phyloP scores from a whole-genome alignment of 2,888 invertebrate species.

The Clepsis dumicolana region DNA sequence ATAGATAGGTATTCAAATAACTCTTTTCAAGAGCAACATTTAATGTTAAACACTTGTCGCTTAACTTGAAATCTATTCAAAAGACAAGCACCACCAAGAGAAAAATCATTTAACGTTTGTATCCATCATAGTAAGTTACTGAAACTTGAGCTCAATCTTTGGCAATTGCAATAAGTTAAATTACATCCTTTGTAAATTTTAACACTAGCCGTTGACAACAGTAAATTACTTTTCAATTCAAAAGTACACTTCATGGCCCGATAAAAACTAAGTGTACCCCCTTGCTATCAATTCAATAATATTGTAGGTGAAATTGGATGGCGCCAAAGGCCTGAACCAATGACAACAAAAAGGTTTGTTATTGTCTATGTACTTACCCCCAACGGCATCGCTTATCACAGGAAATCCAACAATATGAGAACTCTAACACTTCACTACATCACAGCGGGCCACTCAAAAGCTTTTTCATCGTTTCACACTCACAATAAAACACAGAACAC shows the following conservation, averaged over 20 bases:
- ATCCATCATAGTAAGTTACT: not conserved
- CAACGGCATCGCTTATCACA: slow-evolving; percentile 18
- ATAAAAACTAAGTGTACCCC: not conserved
- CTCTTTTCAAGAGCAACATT: no score
- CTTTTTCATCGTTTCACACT: slow-evolving; percentile 21
- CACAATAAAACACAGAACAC: slow-evolving; percentile 29
- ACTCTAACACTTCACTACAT: slow-evolving; percentile 13
- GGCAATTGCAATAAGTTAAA: not conserved
- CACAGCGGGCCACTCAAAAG: slow-evolving; percentile 11
- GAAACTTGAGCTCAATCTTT: not conserved
- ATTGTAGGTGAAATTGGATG: not conserved
- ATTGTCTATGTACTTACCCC: slow-evolving; percentile 41
- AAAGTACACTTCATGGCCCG: not conserved
- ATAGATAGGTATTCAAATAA: no score
- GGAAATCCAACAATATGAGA: slow-evolving; percentile 24
- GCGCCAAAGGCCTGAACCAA: slow-evolving; percentile 30
- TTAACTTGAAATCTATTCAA: no score
- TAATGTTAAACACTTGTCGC: no score
- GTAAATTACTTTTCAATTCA: not conserved
- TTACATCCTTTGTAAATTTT: not conserved
- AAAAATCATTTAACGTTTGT: not conserved
- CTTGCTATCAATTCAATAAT: not conserved
- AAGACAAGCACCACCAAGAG: not conserved
- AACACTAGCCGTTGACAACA: not conserved
- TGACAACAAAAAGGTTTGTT: slow-evolving; percentile 35